Percentiles rank a stretch among this genome's conserved stretches.
These are phyloP conservation scores for Epinephelus fuscoguttatus DNA, from an alignment of 2,113 vertebrate genomes.

Conservation along the genomic window DNA sequence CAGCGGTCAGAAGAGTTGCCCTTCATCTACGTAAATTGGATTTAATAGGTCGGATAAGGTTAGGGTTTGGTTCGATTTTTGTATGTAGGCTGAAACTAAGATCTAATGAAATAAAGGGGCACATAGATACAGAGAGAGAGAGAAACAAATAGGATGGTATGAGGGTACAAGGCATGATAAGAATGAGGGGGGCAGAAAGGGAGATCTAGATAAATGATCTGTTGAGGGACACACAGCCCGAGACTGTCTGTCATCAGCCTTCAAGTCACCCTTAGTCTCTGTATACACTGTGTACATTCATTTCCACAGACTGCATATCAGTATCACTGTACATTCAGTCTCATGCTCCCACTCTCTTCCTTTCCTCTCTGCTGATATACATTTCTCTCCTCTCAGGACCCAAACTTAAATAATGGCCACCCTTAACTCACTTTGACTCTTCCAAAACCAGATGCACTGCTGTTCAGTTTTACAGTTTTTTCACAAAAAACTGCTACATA, in stretches of 20 bases:
- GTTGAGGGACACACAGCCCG: conserved; percentile 15
- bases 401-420: neutral
- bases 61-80: conserved; percentile 31
- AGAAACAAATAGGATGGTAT: conserved; percentile 7
- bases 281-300: neutral
- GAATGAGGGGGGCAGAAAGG: neutral
- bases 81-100: conserved; percentile 30
- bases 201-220: conserved; percentile 21
- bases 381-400: neutral
- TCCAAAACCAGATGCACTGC: conserved; percentile 13
- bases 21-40: conserved; percentile 34
- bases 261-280: neutral
- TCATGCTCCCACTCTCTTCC: neutral
- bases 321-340: conserved; percentile 1
- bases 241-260: conserved; percentile 16
- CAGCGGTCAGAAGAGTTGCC: conserved; percentile 26
- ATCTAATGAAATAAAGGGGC: neutral
- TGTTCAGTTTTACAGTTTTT: neutral
- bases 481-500: neutral
- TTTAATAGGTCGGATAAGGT: conserved; percentile 49
- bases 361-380: neutral
- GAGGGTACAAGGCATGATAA: conserved; percentile 8
- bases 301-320: conserved; percentile 9
- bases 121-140: neutral
- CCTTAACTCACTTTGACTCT: neutral